phyloP scores from a whole-genome alignment of 1,140 invertebrate species.

The Panulirus ornatus region DNA sequence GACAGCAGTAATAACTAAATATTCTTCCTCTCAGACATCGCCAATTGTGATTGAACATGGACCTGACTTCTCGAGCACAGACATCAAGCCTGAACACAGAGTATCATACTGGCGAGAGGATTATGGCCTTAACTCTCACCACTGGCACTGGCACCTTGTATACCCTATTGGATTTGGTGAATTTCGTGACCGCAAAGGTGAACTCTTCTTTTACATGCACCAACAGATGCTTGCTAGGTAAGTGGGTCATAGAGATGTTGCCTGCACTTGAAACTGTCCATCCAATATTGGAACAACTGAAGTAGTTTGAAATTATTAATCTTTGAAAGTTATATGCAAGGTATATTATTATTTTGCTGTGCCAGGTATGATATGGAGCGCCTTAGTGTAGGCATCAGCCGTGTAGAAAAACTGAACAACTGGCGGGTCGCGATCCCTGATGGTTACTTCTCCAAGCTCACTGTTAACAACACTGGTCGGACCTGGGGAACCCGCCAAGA shows the following conservation, averaged over 20 bases:
- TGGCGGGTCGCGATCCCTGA: conserved; percentile 32
- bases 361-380: conserved; percentile 75
- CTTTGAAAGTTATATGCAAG: too few species aligned
- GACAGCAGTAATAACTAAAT: too few species aligned
- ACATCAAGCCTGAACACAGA: conserved; percentile 75
- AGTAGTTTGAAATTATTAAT: too few species aligned
- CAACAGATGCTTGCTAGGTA: conserved; percentile 75
- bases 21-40: background rate
- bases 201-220: conserved; percentile 63
- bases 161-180: conserved; percentile 57
- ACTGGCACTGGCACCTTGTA: conserved; percentile 76
- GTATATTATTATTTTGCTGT: background rate
- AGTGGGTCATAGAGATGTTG: too few species aligned
- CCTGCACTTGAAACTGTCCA: too few species aligned
- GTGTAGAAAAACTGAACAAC: conserved; percentile 46
- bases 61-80: conserved; percentile 40
- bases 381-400: conserved; percentile 71
- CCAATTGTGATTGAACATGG: conserved; percentile 18
- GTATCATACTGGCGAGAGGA: conserved; percentile 76
- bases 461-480: conserved; percentile 47
- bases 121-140: conserved; percentile 75
- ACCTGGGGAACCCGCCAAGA: conserved; percentile 56
- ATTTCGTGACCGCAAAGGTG: background rate
- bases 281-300: too few species aligned
- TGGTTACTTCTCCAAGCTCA: conserved; percentile 65